phyloP scores from a whole-genome alignment of 1,140 invertebrate genomes.

The Cydia pomonella region DNA sequence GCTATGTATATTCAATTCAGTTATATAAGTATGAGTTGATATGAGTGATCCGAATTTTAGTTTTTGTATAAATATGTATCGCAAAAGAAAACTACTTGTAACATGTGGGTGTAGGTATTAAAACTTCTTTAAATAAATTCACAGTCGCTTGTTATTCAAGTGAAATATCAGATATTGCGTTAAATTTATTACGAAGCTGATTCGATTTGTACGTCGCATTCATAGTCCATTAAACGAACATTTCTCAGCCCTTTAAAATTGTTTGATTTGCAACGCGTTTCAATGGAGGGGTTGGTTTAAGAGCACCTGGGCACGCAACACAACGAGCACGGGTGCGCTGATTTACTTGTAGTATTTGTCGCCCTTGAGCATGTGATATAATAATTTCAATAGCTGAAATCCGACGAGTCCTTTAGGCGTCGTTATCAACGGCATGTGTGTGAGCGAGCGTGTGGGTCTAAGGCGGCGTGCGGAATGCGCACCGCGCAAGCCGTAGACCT shows the following conservation, averaged over 20 bases:
- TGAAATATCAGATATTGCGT: slow-evolving; percentile 20
- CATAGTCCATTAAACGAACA: slow-evolving; percentile 15
- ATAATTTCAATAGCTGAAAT: not conserved
- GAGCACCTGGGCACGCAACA: slow-evolving; percentile 17
- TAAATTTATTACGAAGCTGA: slow-evolving; percentile 19
- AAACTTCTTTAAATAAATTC: not conserved
- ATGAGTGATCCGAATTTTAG: too few relatives aligned
- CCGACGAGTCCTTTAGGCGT: not conserved
- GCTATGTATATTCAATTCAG: too few relatives aligned
- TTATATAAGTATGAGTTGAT: too few relatives aligned
- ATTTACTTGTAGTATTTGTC: slow-evolving; percentile 13
- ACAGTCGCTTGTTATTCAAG: not conserved
- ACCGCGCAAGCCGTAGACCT: slow-evolving; percentile 51
- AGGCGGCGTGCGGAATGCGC: slow-evolving; percentile 70
- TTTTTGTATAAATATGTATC: not conserved
- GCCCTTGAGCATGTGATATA: not conserved
- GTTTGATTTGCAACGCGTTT: slow-evolving; percentile 25
- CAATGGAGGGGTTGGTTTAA: slow-evolving; percentile 14
- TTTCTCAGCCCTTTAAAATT: slow-evolving; percentile 30
- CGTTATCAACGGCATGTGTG: not conserved
- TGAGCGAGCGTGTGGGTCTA: slow-evolving; percentile 61
- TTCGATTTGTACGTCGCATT: slow-evolving; percentile 12
- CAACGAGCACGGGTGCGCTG: not conserved
- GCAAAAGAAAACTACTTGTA: not conserved
- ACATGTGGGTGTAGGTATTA: not conserved